Conservation (phyloP, 2,113 vertebrate genomes). For the Blennius ocellaris region DNA sequence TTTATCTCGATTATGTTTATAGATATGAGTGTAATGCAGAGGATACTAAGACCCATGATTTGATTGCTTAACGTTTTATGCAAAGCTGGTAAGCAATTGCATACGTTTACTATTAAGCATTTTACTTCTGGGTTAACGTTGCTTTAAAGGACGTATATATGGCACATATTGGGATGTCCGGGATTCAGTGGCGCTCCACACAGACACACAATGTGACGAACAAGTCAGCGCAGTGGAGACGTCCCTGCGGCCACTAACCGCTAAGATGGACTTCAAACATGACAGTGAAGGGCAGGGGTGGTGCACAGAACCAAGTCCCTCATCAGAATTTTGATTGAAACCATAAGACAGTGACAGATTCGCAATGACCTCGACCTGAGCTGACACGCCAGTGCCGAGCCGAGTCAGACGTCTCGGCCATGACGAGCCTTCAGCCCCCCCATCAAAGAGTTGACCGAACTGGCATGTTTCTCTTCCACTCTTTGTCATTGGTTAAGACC, state of each 20-base stretch:
- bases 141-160: not conserved
- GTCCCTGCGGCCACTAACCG: slow-evolving; percentile 32
- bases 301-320: slow-evolving; percentile 64
- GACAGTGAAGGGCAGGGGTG: slow-evolving; percentile 69
- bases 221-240: slow-evolving; percentile 16
- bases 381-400: slow-evolving; percentile 50
- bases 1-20: too few relatives aligned
- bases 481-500: slow-evolving; percentile 51
- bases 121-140: too few relatives aligned
- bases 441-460: slow-evolving; percentile 46
- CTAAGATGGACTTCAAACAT: slow-evolving; percentile 55
- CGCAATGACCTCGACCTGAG: slow-evolving; percentile 67
- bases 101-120: too few relatives aligned
- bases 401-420: slow-evolving; percentile 39
- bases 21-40: too few relatives aligned
- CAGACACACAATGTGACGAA: slow-evolving; percentile 23
- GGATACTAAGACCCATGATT: too few relatives aligned
- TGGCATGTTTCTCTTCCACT: slow-evolving; percentile 39
- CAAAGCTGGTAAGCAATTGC: too few relatives aligned
- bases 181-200: slow-evolving; percentile 1
- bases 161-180: slow-evolving; percentile 10
- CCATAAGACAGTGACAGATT: slow-evolving; percentile 74
- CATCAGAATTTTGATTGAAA: slow-evolving; percentile 75
- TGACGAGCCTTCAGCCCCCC: slow-evolving; percentile 21
- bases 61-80: too few relatives aligned